A percentile compares a stretch with the other conserved stretches of the same genome.
phyloP scores from a whole-genome alignment of 2,113 vertebrate species.

The Neolamprologus tretocephalus region DNA sequence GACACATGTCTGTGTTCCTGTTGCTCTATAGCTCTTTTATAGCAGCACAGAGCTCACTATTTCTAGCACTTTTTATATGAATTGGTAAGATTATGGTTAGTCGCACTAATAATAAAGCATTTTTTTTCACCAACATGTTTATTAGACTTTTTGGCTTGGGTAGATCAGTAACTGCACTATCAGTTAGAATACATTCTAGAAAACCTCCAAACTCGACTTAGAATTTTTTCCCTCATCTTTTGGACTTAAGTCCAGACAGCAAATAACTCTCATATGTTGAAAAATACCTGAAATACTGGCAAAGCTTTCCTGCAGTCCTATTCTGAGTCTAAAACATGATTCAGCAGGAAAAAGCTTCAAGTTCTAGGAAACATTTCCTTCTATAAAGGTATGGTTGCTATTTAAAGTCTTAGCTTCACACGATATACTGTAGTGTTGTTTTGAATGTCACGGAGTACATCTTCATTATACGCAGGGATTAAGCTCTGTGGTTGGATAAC shows the following conservation, averaged over 20 bases:
- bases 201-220: background rate
- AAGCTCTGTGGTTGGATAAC: conserved; percentile 10
- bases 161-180: background rate
- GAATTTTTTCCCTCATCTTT: background rate
- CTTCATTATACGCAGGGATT: conserved; percentile 17
- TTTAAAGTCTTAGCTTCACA: background rate
- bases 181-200: background rate
- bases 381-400: background rate
- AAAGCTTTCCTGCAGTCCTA: background rate
- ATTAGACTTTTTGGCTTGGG: background rate
- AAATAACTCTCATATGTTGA: background rate
- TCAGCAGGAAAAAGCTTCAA: background rate
- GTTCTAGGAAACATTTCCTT: background rate
- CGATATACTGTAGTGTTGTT: background rate
- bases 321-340: background rate
- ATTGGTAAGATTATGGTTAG: accelerated
- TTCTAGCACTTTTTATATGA: background rate
- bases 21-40: background rate
- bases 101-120: background rate
- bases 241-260: accelerated
- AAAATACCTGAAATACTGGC: background rate
- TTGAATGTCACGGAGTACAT: conserved; percentile 4
- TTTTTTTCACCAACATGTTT: background rate
- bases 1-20: accelerated
- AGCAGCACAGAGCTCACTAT: background rate